Base-by-base conservation (phyloP, 1,140 invertebrate species). In the Hylyphantes graminicola region DNA sequence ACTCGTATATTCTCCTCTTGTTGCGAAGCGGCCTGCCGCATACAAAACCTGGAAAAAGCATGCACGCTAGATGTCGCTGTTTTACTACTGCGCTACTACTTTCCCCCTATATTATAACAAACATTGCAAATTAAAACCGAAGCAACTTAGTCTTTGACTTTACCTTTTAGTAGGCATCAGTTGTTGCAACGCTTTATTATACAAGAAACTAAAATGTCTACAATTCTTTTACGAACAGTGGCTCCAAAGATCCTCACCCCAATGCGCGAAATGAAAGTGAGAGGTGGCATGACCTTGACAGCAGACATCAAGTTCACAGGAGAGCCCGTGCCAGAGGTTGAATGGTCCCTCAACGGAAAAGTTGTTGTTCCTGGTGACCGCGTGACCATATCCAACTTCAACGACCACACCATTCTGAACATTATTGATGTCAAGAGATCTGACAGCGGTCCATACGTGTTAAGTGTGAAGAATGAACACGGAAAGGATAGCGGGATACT, bases 241-340 rank as follows among this genome's bases (percentile, higher is more conserved):
- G 94, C 96, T 87, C 97, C 97, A 4, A 97, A 97, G 90, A 98
- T 98, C 87, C 94, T 96, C 78, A 96, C 96, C 67, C 95, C 95
- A 10, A 91, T 97, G 80, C 93, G 94, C 86, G 95, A 97, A 88
- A 93, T 97, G 81, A 93, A 94, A 76, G 95, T 97, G 85, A 96
- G 96, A 89, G 95, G 96, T 86, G 97, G 97, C 70, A 94, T 96
- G 72, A 96, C 98, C 57, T 93, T 98, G 90, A 96, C 97, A 86
- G 92, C 96, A 76, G 96, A 98, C 88, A 94, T 98, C 68, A 94
- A 97, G 88, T 98, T 97, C 88, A 93, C 97, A 88, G 97, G 97
- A 79, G 95, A 96, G 90, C 96, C 96, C 7, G 92, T 93, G 76
- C 96, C 96, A 55, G 94, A 95, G 87, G 95, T 95, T 10, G 93